Percentiles rank a stretch among this genome's conserved stretches.
Conservation (phyloP, 2,888 invertebrate genomes). For the Cotesia congregata region DNA sequence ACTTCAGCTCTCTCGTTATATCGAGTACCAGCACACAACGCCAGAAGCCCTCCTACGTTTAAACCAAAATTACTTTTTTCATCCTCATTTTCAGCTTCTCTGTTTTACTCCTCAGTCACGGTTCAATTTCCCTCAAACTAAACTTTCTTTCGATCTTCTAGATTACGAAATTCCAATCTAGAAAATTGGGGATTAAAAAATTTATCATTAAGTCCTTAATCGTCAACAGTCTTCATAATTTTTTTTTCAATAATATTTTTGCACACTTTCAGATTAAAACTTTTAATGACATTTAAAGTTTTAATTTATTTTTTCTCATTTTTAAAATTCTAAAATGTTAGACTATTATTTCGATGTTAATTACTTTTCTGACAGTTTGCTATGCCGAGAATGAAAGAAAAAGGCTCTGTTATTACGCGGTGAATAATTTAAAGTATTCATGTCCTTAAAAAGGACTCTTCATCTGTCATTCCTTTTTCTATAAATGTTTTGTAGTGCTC, state of each 20-base stretch:
- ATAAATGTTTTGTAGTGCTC: constrained; percentile 3
- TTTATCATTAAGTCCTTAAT: not conserved
- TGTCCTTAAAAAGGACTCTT: constrained; percentile 11
- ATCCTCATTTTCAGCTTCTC: not conserved
- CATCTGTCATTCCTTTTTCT: constrained; percentile 27
- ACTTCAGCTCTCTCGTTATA: constrained; percentile 4
- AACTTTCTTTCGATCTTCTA: not conserved
- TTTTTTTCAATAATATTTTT: not conserved
- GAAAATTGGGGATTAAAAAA: not conserved
- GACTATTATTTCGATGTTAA: not conserved
- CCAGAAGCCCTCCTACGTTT: not conserved
- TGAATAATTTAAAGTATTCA: constrained; percentile 6
- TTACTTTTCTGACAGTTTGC: not conserved
- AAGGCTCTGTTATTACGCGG: not conserved
- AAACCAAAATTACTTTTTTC: not conserved
- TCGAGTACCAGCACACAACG: not conserved
- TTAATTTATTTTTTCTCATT: not conserved
- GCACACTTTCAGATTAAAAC: not conserved
- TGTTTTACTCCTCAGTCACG: constrained; percentile 5
- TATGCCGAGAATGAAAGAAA: not conserved
- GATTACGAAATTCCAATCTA: not conserved
- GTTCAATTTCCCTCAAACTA: constrained; percentile 17
- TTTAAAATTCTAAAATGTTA: not conserved
- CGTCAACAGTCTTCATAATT: not conserved
- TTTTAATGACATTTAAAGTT: not conserved